phyloP scores from a whole-genome alignment of 2,113 vertebrate species.

The Archocentrus centrarchus region DNA sequence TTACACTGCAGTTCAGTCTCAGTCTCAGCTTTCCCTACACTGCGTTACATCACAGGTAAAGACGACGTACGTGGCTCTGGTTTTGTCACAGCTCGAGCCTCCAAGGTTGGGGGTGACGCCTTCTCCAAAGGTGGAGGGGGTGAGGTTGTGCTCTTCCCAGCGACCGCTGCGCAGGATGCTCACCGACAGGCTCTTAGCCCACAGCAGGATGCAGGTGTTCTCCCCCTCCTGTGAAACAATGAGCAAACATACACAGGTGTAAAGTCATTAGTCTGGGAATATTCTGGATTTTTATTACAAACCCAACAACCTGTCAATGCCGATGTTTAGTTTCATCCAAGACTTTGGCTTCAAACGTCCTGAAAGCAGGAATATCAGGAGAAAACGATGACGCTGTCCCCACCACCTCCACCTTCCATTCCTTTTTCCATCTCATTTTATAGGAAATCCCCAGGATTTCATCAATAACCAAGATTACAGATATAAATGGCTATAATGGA shows the following conservation, averaged over 20 bases:
- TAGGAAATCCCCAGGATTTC: no score
- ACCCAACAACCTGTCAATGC: background rate
- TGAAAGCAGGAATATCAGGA: no score
- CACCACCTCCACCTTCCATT: no score
- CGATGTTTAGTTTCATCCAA: background rate
- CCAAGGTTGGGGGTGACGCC: constrained; percentile 64
- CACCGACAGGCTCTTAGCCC: constrained; percentile 85
- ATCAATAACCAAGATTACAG: rapidly evolving
- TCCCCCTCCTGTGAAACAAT: constrained; percentile 51
- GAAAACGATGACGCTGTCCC: no score
- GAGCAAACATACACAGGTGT: background rate
- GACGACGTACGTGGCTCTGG: background rate
- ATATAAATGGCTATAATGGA: background rate
- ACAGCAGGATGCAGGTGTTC: constrained; percentile 84
- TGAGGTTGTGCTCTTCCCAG: constrained; percentile 82
- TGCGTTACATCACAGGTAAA: rapidly evolving
- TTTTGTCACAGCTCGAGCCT: constrained; percentile 79
- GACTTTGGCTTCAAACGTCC: background rate
- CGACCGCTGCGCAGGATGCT: constrained; percentile 63
- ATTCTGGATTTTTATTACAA: background rate
- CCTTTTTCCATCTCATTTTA: no score
- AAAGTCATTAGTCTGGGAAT: background rate
- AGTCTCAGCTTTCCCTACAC: no score
- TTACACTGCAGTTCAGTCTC: no score
- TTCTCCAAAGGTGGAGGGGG: constrained; percentile 81